A percentile compares a stretch with the other conserved stretches of the same genome.
phyloP scores from a whole-genome alignment of 2,797 vertebrate genomes.

The Helarctos malayanus region DNA sequence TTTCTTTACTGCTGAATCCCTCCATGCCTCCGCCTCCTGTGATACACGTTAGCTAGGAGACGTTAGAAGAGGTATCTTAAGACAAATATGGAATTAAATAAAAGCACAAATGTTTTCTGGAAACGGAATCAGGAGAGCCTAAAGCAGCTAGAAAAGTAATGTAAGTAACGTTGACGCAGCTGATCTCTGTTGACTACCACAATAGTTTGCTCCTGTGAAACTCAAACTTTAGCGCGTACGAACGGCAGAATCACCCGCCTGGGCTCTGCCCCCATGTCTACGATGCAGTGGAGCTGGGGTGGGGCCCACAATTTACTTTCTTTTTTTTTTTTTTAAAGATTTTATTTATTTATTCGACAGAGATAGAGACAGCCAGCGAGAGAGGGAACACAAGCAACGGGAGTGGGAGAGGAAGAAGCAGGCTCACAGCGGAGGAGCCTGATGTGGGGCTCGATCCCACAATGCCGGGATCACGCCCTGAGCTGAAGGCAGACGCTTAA shows the following conservation, averaged over 20 bases:
- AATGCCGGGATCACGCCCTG: no score
- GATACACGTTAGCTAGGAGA: not conserved
- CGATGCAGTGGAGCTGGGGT: accelerated
- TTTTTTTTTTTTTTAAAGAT: no score
- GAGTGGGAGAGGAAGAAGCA: no score
- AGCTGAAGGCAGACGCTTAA: no score
- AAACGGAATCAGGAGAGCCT: not conserved
- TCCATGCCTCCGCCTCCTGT: not conserved
- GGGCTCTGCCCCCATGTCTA: accelerated
- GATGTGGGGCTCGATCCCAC: no score
- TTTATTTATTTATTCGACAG: no score
- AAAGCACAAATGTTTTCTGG: constrained; percentile 22
- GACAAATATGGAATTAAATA: not conserved
- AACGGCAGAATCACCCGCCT: accelerated
- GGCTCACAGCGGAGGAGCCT: no score
- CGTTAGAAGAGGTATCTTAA: not conserved
- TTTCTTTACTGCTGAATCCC: not conserved
- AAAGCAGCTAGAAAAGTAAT: not conserved
- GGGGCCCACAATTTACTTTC: not conserved
- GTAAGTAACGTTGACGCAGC: not conserved
- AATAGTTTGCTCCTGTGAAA: not conserved
- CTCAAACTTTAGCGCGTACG: accelerated
- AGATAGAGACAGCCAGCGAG: no score
- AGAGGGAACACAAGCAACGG: no score
- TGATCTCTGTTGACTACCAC: not conserved